Percentiles rank a stretch among this genome's conserved stretches.
phyloP scores from a whole-genome alignment of 2,888 invertebrate genomes.

The Nephrocerus scutellatus region DNA sequence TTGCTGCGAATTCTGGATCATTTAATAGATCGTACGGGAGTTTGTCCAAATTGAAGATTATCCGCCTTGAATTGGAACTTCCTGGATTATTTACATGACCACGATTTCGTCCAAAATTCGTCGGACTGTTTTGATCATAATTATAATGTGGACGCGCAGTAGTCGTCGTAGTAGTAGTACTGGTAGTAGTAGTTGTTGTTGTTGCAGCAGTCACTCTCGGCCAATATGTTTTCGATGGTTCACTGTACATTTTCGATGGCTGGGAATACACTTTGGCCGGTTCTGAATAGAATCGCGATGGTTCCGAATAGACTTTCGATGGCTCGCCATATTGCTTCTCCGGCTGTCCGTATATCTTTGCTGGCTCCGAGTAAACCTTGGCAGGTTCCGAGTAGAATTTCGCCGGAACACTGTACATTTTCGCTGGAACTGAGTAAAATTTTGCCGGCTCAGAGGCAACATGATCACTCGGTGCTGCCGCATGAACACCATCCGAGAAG shows the following conservation, averaged over 20 bases:
- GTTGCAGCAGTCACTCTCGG: conserved; percentile 33
- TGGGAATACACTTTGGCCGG: conserved; percentile 54
- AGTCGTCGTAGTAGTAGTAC: conserved; percentile 21
- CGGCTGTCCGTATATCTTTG: conserved; percentile 52
- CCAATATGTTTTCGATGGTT: conserved; percentile 52
- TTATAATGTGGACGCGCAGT: too few species aligned
- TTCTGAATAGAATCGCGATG: conserved; percentile 55
- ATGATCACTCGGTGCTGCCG: conserved; percentile 51
- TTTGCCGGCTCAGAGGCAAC: conserved; percentile 52
- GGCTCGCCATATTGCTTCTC: conserved; percentile 51
- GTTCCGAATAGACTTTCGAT: conserved; percentile 53
- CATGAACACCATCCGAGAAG: conserved; percentile 38
- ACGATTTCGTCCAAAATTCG: too few species aligned
- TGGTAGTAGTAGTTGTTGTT: conserved; percentile 21
- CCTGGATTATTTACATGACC: conserved; percentile 8
- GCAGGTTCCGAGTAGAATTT: conserved; percentile 56
- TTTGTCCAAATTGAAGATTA: conserved; percentile 46
- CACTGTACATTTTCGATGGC: conserved; percentile 53
- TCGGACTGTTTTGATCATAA: too few species aligned
- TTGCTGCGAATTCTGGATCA: conserved; percentile 34
- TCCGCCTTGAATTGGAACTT: conserved; percentile 33
- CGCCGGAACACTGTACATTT: conserved; percentile 50
- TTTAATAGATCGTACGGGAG: conserved; percentile 46
- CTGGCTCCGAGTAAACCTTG: conserved; percentile 54
- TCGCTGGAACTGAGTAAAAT: conserved; percentile 50